Evolutionary conservation across 2,888 invertebrate species (phyloP).

Genomic region (Neoscelio sp.): DNA sequence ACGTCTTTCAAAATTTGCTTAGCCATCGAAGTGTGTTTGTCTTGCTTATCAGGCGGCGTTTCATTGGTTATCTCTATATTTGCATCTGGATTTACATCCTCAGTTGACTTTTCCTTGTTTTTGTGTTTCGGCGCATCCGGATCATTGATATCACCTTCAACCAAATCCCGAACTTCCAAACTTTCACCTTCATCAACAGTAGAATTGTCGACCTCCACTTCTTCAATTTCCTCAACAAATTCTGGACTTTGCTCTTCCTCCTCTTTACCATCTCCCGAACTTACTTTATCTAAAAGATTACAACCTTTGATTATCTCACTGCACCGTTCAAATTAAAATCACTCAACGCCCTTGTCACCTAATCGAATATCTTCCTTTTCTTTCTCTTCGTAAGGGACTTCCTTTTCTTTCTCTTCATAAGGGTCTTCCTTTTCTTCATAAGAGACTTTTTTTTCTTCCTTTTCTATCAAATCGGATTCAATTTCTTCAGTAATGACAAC

Average conservation of each 20-base stretch:
- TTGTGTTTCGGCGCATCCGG: not conserved
- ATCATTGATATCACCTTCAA: too few species aligned
- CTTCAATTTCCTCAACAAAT: not conserved
- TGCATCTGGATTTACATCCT: constrained; percentile 30
- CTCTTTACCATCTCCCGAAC: not conserved
- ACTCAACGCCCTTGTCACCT: too few species aligned
- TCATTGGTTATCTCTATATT: constrained; percentile 32
- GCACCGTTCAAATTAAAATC: too few species aligned
- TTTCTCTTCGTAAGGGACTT: not conserved
- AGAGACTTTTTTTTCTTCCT: too few species aligned
- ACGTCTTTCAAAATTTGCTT: constrained; percentile 44
- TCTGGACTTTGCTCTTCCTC: not conserved
- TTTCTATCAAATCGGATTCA: not conserved
- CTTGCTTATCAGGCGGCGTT: constrained; percentile 40
- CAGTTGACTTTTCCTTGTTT: constrained; percentile 33
- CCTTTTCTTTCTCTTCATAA: constrained; percentile 4
- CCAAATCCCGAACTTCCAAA: too few species aligned
- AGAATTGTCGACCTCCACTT: too few species aligned
- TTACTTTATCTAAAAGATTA: not conserved
- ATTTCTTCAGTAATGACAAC: constrained; percentile 42
- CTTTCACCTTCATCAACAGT: too few species aligned
- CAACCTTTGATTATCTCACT: too few species aligned
- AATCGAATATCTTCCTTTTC: constrained; percentile 45
- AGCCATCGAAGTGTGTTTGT: constrained; percentile 51
- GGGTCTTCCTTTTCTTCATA: not conserved